Evolutionary conservation across 2,113 vertebrate species (phyloP).

Genomic region (cattle (Bos taurus)): ARS-UCD2.0 NC_037337.1:68346501-68347000

Average conservation of each 20-base stretch:
- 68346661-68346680: too few relatives aligned
- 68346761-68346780: too few relatives aligned
- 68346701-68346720: too few relatives aligned
- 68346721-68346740: too few relatives aligned
- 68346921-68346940: background rate
- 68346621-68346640: background rate
- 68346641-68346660: background rate
- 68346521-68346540: fast-evolving
- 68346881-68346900: background rate
- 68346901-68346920: background rate
- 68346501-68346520: background rate
- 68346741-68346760: too few relatives aligned
- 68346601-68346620: background rate
- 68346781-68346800: too few relatives aligned
- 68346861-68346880: background rate
- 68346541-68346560: background rate
- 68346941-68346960: background rate
- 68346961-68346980: too few relatives aligned
- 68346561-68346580: background rate
- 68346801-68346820: too few relatives aligned
- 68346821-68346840: background rate
- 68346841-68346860: background rate
- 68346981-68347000: fast-evolving
- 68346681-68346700: too few relatives aligned
- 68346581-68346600: background rate